These are phyloP conservation scores for Mus musculus DNA, from an alignment of 2,113 vertebrate genomes.

Conservation along the genomic window DNA sequence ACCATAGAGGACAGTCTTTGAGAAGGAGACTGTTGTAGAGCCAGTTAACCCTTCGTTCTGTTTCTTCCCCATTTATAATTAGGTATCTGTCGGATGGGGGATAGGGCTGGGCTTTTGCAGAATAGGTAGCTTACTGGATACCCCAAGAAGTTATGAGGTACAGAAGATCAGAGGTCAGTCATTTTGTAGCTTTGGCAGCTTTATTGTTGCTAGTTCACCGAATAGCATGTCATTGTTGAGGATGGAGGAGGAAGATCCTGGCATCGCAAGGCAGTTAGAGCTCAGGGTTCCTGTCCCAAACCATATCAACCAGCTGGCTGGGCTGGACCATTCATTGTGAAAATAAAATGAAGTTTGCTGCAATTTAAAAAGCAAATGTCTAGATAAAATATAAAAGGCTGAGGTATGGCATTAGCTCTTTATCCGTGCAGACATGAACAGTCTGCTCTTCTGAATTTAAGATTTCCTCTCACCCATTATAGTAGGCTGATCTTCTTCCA, in stretches of 20 bases:
- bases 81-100: background rate
- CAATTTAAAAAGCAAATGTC: constrained; percentile 22
- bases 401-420: constrained; percentile 30
- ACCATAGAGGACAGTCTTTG: constrained; percentile 79
- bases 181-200: constrained; percentile 5
- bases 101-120: background rate
- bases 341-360: constrained; percentile 32
- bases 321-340: background rate
- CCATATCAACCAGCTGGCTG: background rate
- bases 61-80: background rate
- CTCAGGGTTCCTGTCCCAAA: background rate
- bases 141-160: background rate
- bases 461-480: background rate
- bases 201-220: background rate
- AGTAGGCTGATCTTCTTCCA: background rate
- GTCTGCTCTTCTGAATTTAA: constrained; percentile 15
- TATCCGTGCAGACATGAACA: background rate
- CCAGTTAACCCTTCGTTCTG: constrained; percentile 58
- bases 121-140: background rate
- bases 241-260: background rate
- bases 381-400: background rate
- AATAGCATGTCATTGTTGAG: background rate
- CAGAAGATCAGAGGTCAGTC: background rate
- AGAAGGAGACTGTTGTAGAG: constrained; percentile 79
- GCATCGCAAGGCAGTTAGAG: background rate